Evolutionary conservation across 2,113 vertebrate genomes (phyloP).

Genomic region (Helogale parvula): DNA sequence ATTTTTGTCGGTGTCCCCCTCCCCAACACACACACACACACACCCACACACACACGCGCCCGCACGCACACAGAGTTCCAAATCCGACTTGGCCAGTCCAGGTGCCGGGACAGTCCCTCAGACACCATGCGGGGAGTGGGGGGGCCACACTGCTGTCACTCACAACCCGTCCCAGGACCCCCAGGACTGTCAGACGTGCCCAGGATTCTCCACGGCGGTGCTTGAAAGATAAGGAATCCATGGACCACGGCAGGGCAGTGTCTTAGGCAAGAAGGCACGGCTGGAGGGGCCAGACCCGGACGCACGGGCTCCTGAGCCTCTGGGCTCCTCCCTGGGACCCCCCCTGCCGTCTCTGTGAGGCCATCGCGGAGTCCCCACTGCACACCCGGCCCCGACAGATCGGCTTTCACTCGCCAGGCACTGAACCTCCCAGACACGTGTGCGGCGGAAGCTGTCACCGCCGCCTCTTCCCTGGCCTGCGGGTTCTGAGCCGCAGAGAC

Average conservation of each 20-base stretch:
- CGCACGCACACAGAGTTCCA: not conserved
- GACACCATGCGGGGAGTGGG: not conserved
- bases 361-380: accelerated
- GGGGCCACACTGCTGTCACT: accelerated
- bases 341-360: not conserved
- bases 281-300: not conserved
- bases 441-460: accelerated
- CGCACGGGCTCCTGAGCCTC: not conserved
- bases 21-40: not conserved
- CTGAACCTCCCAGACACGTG: accelerated
- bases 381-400: accelerated
- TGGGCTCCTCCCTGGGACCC: not conserved
- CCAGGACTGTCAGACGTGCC: not conserved
- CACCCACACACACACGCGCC: not conserved
- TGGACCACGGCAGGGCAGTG: not conserved
- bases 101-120: not conserved
- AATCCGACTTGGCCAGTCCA: not conserved
- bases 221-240: not conserved
- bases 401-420: accelerated
- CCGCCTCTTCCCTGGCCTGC: not conserved
- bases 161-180: not conserved
- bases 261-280: not conserved
- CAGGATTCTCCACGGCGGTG: accelerated
- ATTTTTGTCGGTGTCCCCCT: not conserved
- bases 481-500: not conserved